Conservation (phyloP, 2,888 invertebrate genomes). For the Lymantria monacha region DNA sequence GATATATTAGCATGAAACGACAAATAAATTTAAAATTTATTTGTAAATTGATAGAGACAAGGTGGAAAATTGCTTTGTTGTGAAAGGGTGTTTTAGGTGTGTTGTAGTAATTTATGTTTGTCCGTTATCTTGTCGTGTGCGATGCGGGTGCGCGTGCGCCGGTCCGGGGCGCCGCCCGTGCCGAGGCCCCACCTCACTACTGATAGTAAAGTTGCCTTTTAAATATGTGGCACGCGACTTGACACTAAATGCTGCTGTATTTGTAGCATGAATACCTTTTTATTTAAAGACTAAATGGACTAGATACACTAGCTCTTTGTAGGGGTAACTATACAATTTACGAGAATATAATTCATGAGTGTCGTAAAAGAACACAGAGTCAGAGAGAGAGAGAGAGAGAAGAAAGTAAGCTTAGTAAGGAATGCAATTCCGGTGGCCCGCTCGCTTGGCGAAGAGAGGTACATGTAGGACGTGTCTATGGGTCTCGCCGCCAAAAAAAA, state of each 20-base stretch:
- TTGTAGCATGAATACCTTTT: background rate
- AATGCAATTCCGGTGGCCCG: too few relatives aligned
- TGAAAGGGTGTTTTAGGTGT: slow-evolving; percentile 70
- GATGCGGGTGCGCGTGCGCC: slow-evolving; percentile 75
- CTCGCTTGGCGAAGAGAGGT: too few relatives aligned
- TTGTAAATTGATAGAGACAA: slow-evolving; percentile 52
- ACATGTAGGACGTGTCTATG: too few relatives aligned
- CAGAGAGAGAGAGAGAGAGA: too few relatives aligned
- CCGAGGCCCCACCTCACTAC: slow-evolving; percentile 27
- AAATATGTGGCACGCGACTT: slow-evolving; percentile 20
- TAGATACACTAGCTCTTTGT: too few relatives aligned
- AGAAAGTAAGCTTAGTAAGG: too few relatives aligned
- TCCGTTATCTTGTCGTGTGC: slow-evolving; percentile 61
- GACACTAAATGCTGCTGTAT: background rate
- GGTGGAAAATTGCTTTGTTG: slow-evolving; percentile 71
- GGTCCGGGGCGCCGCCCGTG: slow-evolving; percentile 42
- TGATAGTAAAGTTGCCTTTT: slow-evolving; percentile 40
- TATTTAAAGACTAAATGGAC: background rate
- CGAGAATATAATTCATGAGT: too few relatives aligned
- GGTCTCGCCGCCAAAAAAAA: too few relatives aligned
- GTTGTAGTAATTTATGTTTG: slow-evolving; percentile 68
- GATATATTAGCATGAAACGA: background rate
- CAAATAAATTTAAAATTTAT: slow-evolving; percentile 13
- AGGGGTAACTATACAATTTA: too few relatives aligned
- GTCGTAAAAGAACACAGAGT: too few relatives aligned